Base-by-base conservation (phyloP, 2,797 vertebrate genomes). In the Gorsachius magnificus region DNA sequence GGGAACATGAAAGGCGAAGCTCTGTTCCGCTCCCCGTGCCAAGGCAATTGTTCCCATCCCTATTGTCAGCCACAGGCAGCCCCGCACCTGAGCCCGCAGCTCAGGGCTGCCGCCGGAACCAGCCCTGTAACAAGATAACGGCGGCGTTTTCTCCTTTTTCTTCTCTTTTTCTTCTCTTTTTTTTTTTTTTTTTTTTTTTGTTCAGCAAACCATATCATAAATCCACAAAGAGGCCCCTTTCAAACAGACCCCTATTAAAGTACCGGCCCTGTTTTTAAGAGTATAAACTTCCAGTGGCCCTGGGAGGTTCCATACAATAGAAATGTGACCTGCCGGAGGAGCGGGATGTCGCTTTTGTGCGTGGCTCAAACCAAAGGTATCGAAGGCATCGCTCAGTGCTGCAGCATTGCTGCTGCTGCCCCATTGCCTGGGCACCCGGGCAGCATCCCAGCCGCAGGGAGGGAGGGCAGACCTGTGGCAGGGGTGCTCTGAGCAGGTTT, bases 61-160 rank as follows among this genome's bases (percentile, higher is more conserved):
- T 68, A 89, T 91, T 95, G 95, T 96, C 90, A 83, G 95, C 88
- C 94, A 61, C 93, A 86, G 89, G 79, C 89, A 65, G 81, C 74
- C 48, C 89, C 18, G 94, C 92, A 96, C 97, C 97, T 97, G 96
- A 96, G 88, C 89, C 95, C 60, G 1, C 71, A 24, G 86, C 88
- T 15, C 58, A 8, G 77, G 70, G 78, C 87, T 41, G 75, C 60
- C 12, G 3, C 41, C 8, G 82, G 77, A 80, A 28, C 78, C 65
- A 41, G 45, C 96, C 70, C 72, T 28, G 79, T 38, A 86, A 89
- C 8, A 56, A 87, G 95, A 95, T 68, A 87, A 89, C 83, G 2
- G 66, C 3, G 0, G 74, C 13, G 1, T n/a, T 95, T 69, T 5
- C 41, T 79, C 58, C 46, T 51, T 84, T 87, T 78, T 22, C 5